Percentiles rank a stretch among this genome's conserved stretches.
Conservation (phyloP, 2,888 invertebrate species). For the Brachypterus glaber region DNA sequence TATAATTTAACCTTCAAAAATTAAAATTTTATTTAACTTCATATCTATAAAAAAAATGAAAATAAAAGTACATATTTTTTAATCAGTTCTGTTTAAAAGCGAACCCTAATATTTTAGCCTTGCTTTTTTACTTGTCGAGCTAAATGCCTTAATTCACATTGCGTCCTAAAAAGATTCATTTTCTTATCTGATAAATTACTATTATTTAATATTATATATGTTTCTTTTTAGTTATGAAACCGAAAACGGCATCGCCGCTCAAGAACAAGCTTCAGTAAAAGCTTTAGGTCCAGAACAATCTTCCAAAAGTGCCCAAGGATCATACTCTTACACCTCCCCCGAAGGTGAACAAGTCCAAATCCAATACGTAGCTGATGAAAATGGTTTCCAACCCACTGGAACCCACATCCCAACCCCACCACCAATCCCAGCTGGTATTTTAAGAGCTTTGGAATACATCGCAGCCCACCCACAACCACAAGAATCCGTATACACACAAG, state of each 20-base stretch:
- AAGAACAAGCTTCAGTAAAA: slow-evolving; percentile 47
- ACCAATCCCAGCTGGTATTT: slow-evolving; percentile 40
- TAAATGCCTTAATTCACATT: too few species aligned
- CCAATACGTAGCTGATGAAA: slow-evolving; percentile 29
- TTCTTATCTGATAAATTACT: background rate
- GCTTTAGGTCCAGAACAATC: slow-evolving; percentile 40
- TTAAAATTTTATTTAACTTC: too few species aligned
- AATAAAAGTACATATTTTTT: too few species aligned
- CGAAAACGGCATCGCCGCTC: slow-evolving; percentile 51
- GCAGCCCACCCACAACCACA: slow-evolving; percentile 40
- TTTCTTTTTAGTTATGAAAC: slow-evolving; percentile 45
- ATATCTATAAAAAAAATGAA: too few species aligned
- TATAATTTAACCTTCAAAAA: too few species aligned
- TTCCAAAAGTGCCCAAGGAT: slow-evolving; percentile 41
- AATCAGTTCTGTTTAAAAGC: too few species aligned
- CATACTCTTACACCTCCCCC: slow-evolving; percentile 33
- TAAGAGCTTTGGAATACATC: slow-evolving; percentile 48
- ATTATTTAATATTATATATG: background rate
- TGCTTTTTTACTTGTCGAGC: too few species aligned
- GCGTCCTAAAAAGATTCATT: too few species aligned
- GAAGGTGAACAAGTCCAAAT: slow-evolving; percentile 26
- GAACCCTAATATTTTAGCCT: too few species aligned
- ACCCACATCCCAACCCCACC: slow-evolving; percentile 24
- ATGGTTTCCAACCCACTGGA: slow-evolving; percentile 30
- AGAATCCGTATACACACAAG: background rate